phyloP scores from a whole-genome alignment of 2,113 vertebrate genomes.

The Pelvicachromis taeniatus region DNA sequence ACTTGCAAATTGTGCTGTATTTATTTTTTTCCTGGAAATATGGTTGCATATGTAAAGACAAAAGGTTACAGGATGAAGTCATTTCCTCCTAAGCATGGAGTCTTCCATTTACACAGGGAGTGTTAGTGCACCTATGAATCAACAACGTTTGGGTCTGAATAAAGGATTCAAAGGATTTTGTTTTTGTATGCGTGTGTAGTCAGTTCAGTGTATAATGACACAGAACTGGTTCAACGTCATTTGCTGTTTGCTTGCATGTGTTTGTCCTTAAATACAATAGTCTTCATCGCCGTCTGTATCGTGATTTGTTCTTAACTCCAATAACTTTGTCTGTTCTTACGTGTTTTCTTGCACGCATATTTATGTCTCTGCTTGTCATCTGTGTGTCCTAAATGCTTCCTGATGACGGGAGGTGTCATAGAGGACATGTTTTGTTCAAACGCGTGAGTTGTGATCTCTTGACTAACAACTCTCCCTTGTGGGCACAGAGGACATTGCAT shows the following conservation, averaged over 20 bases:
- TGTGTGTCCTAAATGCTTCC: neutral
- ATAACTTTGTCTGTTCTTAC: neutral
- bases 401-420: neutral
- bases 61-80: neutral
- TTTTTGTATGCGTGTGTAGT: neutral
- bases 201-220: neutral
- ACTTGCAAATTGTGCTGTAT: neutral
- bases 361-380: neutral
- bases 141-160: neutral
- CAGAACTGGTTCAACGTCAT: neutral
- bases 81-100: neutral
- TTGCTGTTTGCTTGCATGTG: neutral
- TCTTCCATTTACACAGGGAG: neutral
- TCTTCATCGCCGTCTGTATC: neutral
- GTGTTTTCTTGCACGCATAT: neutral
- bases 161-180: neutral
- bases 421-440: neutral
- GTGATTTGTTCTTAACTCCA: neutral
- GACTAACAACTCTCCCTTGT: constrained; percentile 71
- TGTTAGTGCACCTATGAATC: neutral
- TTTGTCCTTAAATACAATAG: neutral
- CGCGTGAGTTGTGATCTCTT: constrained; percentile 32
- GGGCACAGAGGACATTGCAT: constrained; percentile 50
- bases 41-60: neutral
- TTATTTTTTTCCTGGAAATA: neutral